A percentile compares a stretch with the other conserved stretches of the same genome.
Evolutionary conservation across 2,888 invertebrate species (phyloP).

Genomic region (Drosophila siamana): DNA sequence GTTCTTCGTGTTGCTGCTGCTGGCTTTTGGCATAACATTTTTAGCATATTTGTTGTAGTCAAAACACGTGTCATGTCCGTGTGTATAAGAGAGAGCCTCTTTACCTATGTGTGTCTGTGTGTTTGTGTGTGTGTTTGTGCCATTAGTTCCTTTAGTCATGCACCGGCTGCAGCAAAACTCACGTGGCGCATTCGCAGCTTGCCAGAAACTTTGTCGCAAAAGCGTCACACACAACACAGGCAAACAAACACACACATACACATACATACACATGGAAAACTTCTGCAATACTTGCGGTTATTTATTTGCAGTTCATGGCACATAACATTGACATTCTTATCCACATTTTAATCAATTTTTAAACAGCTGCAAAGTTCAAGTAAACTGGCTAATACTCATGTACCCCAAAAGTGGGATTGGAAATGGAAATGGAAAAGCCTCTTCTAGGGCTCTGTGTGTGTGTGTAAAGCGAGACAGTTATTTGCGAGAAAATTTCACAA

Average conservation of each 20-base stretch:
- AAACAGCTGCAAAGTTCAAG: constrained; percentile 20
- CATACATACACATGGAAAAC: constrained; percentile 5
- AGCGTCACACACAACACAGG: constrained; percentile 48
- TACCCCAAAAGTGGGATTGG: background rate
- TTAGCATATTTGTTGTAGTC: constrained; percentile 79
- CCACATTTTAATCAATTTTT: constrained; percentile 51
- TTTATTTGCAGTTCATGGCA: constrained; percentile 43
- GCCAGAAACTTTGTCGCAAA: constrained; percentile 68
- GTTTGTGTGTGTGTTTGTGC: constrained; percentile 49
- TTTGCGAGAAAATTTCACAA: background rate
- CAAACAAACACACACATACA: constrained; percentile 18
- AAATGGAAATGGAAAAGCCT: background rate
- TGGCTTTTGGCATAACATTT: constrained; percentile 78
- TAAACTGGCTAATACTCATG: background rate
- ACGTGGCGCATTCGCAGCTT: constrained; percentile 70
- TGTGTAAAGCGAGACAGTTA: background rate
- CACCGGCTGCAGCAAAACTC: constrained; percentile 61
- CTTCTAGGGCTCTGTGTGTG: background rate
- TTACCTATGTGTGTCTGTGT: constrained; percentile 22
- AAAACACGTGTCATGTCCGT: constrained; percentile 71
- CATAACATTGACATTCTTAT: constrained; percentile 40
- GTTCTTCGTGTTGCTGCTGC: constrained; percentile 32
- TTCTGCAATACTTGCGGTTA: constrained; percentile 50
- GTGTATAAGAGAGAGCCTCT: constrained; percentile 25
- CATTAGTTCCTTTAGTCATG: constrained; percentile 76